Conservation (phyloP, 35 echinoderm and acorn worm genomes). For the Anneissia japonica region DNA sequence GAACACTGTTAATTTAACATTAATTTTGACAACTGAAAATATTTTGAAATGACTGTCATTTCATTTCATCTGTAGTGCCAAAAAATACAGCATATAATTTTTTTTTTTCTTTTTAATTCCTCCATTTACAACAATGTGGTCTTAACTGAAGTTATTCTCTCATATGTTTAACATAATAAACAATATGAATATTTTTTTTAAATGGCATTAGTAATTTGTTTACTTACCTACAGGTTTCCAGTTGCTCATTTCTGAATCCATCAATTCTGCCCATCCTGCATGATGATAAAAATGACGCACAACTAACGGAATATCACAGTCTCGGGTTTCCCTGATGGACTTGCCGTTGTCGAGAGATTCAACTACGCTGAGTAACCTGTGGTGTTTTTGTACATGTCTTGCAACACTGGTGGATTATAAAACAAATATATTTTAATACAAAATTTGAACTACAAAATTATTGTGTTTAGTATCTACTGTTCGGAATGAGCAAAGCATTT, state of each 20-base stretch:
- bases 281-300: slow-evolving; percentile 94
- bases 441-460: background rate
- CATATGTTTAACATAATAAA: too few species aligned
- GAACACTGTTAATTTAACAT: too few species aligned
- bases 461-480: background rate
- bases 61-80: too few species aligned
- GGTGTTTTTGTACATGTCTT: slow-evolving; percentile 89
- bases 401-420: slow-evolving; percentile 79
- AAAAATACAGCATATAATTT: too few species aligned
- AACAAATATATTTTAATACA: background rate
- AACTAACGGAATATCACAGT: slow-evolving; percentile 73
- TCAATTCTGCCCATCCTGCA: slow-evolving; percentile 91
- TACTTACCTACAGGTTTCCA: slow-evolving; percentile 88
- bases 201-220: background rate
- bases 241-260: slow-evolving; percentile 80
- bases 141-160: too few species aligned
- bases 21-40: background rate
- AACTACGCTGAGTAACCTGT: slow-evolving; percentile 74
- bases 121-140: too few species aligned
- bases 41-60: background rate
- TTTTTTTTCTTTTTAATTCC: too few species aligned
- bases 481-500: too few species aligned
- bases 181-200: background rate
- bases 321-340: slow-evolving; percentile 81
- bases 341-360: slow-evolving; percentile 92